Evolutionary conservation across 2,797 vertebrate species (phyloP).

Genomic region (Siniperca obscura): DNA sequence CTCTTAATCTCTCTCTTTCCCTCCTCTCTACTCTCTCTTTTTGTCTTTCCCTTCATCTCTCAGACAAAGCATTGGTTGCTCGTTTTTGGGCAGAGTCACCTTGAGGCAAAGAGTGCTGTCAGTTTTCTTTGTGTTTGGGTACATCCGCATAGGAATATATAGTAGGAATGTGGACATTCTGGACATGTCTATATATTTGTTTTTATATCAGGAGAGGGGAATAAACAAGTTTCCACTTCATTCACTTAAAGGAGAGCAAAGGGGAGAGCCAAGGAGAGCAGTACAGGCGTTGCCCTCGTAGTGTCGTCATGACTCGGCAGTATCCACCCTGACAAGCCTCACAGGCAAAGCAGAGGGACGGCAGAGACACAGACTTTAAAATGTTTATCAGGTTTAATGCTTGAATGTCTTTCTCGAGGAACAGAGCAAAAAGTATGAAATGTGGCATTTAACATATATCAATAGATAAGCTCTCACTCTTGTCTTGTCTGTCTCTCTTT

Average conservation of each 20-base stretch:
- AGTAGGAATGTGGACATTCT: background rate
- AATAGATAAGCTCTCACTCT: background rate
- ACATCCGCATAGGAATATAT: conserved; percentile 1
- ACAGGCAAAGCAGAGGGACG: background rate
- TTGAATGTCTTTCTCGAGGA: background rate
- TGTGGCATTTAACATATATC: background rate
- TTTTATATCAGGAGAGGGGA: background rate
- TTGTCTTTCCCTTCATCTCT: conserved; percentile 65
- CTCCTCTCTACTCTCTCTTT: conserved; percentile 43
- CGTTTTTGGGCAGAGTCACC: conserved; percentile 69
- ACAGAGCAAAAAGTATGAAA: background rate
- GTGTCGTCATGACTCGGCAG: conserved; percentile 21
- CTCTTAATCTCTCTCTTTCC: conserved; percentile 42
- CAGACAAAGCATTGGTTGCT: conserved; percentile 58
- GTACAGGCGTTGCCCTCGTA: background rate
- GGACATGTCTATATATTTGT: background rate
- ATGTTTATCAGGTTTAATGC: conserved; percentile 12
- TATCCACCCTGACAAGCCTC: conserved; percentile 1
- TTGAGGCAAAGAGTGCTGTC: conserved; percentile 51
- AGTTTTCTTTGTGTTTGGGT: conserved; percentile 9
- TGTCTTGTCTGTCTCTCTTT: background rate
- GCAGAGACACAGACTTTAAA: background rate
- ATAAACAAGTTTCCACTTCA: background rate
- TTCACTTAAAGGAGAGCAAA: background rate
- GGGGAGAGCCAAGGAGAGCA: background rate